phyloP scores from a whole-genome alignment of 2,113 vertebrate genomes.

The Petaurus breviceps region DNA sequence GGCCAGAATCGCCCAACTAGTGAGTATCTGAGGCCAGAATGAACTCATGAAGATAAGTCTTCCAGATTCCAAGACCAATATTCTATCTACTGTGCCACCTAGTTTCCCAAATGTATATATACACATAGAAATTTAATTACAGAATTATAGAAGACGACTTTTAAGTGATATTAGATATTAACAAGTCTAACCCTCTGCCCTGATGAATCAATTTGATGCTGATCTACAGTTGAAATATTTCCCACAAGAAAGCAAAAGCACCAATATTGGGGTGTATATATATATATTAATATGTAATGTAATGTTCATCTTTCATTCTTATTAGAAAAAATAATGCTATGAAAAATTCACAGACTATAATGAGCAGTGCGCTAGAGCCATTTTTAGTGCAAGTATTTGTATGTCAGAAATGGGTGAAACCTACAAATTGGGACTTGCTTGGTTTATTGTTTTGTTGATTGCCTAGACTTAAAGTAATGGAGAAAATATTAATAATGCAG shows the following conservation, averaged over 20 bases:
- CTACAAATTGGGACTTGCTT: not conserved
- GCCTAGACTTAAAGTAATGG: not conserved
- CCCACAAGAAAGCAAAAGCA: not conserved
- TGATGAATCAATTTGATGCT: not conserved
- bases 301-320: not conserved
- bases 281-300: not conserved
- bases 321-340: conserved; percentile 9
- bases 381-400: not conserved
- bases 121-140: not conserved
- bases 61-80: too few relatives aligned
- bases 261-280: not conserved
- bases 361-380: not conserved
- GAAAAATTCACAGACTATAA: not conserved
- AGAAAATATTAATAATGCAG: not conserved
- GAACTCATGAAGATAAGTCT: too few relatives aligned
- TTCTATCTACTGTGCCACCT: too few relatives aligned
- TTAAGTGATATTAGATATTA: too few relatives aligned
- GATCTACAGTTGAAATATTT: conserved; percentile 10
- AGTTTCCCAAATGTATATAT: too few relatives aligned
- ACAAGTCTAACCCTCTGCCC: not conserved
- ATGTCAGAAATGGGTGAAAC: not conserved
- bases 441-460: not conserved
- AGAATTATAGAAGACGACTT: not conserved
- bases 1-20: not conserved
- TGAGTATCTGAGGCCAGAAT: not conserved